Evolutionary conservation across 1,140 invertebrate genomes (phyloP), one percentile per base, ranked within the genome.

Genomic region (Aphelenchoides besseyi): DNA sequence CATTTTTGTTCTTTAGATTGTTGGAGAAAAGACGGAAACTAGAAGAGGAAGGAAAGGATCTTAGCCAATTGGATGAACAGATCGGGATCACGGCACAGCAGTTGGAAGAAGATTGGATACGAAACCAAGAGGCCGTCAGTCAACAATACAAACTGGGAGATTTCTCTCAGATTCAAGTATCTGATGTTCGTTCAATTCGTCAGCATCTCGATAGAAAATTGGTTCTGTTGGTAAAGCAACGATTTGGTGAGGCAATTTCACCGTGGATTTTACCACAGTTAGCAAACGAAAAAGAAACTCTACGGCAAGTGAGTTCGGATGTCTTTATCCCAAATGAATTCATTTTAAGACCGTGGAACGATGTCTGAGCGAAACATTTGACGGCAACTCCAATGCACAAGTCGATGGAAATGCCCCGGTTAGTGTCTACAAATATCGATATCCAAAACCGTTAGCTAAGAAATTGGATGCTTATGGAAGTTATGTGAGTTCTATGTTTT

Each of bases 21-120:
- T 36, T 84, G 5, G 68, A 69, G 36, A 78, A 72, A 29, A 74
- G 82, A 30, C 53, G 66, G 5, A 36, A 82, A 36, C 36, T 84
- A 16, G 70, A 83, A 37, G 48, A 18, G 3, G 78, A 81, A 62
- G 80, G 80, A 52, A 81, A 81, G 54, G 82, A 84, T 62, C 71
- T 81, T 2, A 84, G 82, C 41, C 71, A 80, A 33, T 41, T 81
- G 18, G 82, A 84, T 28, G 82, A 79, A 35, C 62, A 81, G 72
- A 66, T 81, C 3, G 78, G 80, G 12, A 52, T 82, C 26, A 76
- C 80, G 16, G 72, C 71, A 41, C 33, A 66, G 12, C 64, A 83
- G 54, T 32, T 48, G 26, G 54, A 69, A 29, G 72, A 81, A 33
- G 82, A 81, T 32, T 81, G 82, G 82, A 35, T 16, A 8, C 72